Percentiles rank a stretch among this genome's conserved stretches.
Conservation (phyloP, 2,888 invertebrate species). For the Perizoma affinitatum region DNA sequence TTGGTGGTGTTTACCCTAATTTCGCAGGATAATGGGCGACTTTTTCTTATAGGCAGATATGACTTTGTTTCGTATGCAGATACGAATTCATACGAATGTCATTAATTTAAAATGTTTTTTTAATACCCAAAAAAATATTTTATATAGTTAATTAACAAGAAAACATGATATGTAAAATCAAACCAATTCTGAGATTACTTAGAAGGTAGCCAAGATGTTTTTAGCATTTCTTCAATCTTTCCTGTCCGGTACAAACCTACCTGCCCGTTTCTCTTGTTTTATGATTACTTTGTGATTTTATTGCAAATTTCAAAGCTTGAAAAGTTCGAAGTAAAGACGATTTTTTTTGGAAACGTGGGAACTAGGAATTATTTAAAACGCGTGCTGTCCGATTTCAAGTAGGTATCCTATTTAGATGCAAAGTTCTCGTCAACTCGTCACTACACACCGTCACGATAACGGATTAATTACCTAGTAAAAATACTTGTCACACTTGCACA, state of each 20-base stretch:
- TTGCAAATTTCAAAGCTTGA: neutral
- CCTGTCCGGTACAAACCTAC: too few relatives aligned
- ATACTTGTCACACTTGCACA: conserved; percentile 75
- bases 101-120: neutral
- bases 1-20: conserved; percentile 2
- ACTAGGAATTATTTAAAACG: conserved; percentile 34
- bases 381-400: conserved; percentile 41
- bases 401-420: conserved; percentile 53
- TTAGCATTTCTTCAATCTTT: too few relatives aligned
- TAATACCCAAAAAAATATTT: too few relatives aligned
- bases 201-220: too few relatives aligned
- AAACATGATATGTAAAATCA: too few relatives aligned
- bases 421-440: conserved; percentile 60
- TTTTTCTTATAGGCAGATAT: too few relatives aligned
- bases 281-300: neutral
- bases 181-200: too few relatives aligned
- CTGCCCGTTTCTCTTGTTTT: neutral
- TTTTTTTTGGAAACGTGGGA: neutral
- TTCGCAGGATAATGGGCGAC: neutral
- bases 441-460: conserved; percentile 66
- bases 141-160: too few relatives aligned
- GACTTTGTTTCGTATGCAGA: too few relatives aligned
- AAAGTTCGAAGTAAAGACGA: too few relatives aligned
- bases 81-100: neutral
- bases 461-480: conserved; percentile 77